A percentile compares a stretch with the other conserved stretches of the same genome.
phyloP scores from a whole-genome alignment of 2,797 vertebrate species.

The Esox masquinongy region DNA sequence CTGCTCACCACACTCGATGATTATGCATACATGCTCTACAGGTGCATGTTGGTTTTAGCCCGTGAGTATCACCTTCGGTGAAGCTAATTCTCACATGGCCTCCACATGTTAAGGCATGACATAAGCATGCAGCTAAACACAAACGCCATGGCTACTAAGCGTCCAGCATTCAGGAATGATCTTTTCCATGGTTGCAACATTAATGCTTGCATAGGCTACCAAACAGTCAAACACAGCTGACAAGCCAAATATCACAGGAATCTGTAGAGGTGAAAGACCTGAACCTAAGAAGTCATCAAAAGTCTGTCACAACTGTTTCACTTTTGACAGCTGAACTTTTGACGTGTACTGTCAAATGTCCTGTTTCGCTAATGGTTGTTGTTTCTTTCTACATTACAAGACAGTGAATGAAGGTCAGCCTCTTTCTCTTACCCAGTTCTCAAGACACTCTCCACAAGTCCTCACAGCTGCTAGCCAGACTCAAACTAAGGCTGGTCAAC shows the following conservation, averaged over 20 bases:
- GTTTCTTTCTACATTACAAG: neutral
- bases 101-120: constrained; percentile 34
- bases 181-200: neutral
- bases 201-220: constrained; percentile 2
- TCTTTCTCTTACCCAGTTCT: neutral
- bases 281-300: neutral
- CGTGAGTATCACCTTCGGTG: constrained; percentile 28
- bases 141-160: neutral
- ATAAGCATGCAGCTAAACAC: constrained; percentile 6
- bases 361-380: neutral
- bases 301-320: neutral
- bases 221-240: neutral
- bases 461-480: constrained; percentile 53
- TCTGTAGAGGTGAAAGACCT: neutral
- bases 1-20: constrained; percentile 8
- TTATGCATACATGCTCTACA: constrained; percentile 17
- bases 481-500: neutral
- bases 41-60: constrained; percentile 37
- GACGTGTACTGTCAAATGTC: constrained; percentile 8
- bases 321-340: constrained; percentile 20
- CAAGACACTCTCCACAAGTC: constrained; percentile 22
- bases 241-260: constrained; percentile 1
- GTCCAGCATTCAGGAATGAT: constrained; percentile 1
- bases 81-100: constrained; percentile 42
- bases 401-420: neutral